Evolutionary conservation across 37 sponge, comb jelly and placozoan genomes (phyloP).

Genomic region (Lycopodina hypogea): DNA sequence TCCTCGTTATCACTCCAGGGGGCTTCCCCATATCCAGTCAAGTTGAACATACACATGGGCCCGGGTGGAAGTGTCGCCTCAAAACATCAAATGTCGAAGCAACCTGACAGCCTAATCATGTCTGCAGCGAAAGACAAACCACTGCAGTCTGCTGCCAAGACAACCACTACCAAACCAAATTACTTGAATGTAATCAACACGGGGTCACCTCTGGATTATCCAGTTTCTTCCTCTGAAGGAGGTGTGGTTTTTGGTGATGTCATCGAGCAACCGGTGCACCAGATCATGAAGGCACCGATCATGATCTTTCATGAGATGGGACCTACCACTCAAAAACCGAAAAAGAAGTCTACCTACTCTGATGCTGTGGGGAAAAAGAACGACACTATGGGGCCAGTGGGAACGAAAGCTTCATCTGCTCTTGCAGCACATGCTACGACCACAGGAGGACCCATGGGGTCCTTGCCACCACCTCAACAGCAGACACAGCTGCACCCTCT

Average conservation of each 20-base stretch:
- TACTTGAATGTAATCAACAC: conserved; percentile 31
- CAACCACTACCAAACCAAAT: neutral
- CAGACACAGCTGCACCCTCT: conserved; percentile 8
- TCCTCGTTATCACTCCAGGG: neutral
- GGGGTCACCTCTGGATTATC: neutral
- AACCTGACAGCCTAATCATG: too few relatives aligned
- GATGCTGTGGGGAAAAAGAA: conserved; percentile 68
- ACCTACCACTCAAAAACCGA: conserved; percentile 39
- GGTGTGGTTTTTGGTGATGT: neutral
- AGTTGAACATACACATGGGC: too few relatives aligned
- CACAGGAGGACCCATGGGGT: neutral
- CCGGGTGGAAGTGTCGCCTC: too few relatives aligned
- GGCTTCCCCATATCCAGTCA: too few relatives aligned
- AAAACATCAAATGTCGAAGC: too few relatives aligned
- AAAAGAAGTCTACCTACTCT: conserved; percentile 61
- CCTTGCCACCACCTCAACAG: neutral
- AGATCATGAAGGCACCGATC: conserved; percentile 69
- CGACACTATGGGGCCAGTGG: neutral
- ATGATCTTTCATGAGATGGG: conserved; percentile 64
- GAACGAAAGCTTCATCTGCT: neutral
- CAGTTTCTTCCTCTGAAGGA: neutral
- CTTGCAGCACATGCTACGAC: neutral
- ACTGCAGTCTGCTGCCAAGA: neutral
- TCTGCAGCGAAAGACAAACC: neutral
- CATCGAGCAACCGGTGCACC: conserved; percentile 58